Conservation (phyloP, 2,797 vertebrate genomes). For the Margarornis squamiger region DNA sequence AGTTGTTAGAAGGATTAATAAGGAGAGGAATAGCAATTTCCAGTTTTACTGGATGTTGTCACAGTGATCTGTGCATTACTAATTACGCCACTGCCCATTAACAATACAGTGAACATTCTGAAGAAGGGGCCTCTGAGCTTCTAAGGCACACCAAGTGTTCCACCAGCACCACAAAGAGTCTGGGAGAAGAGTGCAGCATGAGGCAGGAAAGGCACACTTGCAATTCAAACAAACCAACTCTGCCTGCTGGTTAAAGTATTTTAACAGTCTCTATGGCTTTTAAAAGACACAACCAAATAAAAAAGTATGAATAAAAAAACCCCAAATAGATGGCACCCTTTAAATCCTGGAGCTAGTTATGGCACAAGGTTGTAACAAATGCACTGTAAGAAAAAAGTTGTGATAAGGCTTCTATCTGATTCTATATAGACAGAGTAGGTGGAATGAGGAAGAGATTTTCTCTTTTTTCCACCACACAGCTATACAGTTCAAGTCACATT, state of each 20-base stretch:
- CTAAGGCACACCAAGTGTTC: not conserved
- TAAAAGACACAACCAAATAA: not conserved
- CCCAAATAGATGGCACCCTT: not conserved
- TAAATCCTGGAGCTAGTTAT: not conserved
- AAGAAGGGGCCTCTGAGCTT: not conserved
- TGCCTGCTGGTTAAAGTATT: not conserved
- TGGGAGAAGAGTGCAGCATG: not conserved
- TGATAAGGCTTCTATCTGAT: not conserved
- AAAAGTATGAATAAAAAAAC: not conserved
- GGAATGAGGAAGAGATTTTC: not conserved
- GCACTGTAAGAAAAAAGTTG: not conserved
- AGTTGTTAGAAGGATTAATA: not conserved
- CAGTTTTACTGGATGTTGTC: not conserved
- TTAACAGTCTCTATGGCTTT: not conserved
- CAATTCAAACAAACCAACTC: not conserved
- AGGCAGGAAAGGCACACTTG: not conserved
- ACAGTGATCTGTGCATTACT: not conserved
- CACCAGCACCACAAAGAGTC: not conserved
- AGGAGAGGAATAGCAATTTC: not conserved
- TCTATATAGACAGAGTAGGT: rapidly evolving
- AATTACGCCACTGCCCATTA: not conserved
- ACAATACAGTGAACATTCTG: not conserved
- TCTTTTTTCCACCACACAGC: not conserved
- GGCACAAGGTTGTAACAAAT: not conserved
- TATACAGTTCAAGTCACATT: not conserved